Conservation (phyloP, 2,888 invertebrate species). For the Arge pagana region DNA sequence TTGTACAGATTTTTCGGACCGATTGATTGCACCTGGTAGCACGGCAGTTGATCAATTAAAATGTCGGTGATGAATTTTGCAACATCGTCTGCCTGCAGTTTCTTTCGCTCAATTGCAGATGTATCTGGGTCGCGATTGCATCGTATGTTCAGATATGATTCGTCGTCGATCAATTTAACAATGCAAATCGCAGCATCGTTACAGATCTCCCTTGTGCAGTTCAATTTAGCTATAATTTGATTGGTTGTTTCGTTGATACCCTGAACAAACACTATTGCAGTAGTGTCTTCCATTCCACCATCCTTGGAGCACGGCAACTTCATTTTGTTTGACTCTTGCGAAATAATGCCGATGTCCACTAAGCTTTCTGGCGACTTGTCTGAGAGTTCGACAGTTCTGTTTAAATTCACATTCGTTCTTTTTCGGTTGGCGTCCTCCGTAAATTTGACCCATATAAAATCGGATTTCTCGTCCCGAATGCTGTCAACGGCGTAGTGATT, state of each 20-base stretch:
- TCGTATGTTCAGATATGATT: slow-evolving; percentile 29
- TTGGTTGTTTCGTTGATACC: slow-evolving; percentile 46
- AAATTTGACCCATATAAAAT: slow-evolving; percentile 31
- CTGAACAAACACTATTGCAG: slow-evolving; percentile 42
- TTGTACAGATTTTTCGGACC: too few relatives aligned
- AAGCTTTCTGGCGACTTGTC: slow-evolving; percentile 27
- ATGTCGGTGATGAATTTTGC: slow-evolving; percentile 15
- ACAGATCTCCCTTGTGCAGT: slow-evolving; percentile 35
- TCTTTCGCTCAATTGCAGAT: neutral
- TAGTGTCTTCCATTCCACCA: slow-evolving; percentile 39
- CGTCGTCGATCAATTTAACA: slow-evolving; percentile 37
- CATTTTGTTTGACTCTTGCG: slow-evolving; percentile 41
- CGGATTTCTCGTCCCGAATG: slow-evolving; percentile 14
- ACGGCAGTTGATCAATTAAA: slow-evolving; percentile 28
- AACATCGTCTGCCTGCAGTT: neutral
- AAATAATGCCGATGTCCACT: slow-evolving; percentile 18
- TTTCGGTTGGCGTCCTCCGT: neutral
- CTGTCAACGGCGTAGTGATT: slow-evolving; percentile 3
- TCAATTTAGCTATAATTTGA: slow-evolving; percentile 47
- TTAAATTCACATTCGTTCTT: slow-evolving; percentile 11
- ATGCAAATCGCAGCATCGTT: slow-evolving; percentile 38
- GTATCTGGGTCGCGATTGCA: neutral
- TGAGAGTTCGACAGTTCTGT: slow-evolving; percentile 9
- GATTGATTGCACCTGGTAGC: too few relatives aligned
- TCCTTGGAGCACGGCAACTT: slow-evolving; percentile 40